Conservation (phyloP, 2,888 invertebrate genomes). For the Lithophane socia region DNA sequence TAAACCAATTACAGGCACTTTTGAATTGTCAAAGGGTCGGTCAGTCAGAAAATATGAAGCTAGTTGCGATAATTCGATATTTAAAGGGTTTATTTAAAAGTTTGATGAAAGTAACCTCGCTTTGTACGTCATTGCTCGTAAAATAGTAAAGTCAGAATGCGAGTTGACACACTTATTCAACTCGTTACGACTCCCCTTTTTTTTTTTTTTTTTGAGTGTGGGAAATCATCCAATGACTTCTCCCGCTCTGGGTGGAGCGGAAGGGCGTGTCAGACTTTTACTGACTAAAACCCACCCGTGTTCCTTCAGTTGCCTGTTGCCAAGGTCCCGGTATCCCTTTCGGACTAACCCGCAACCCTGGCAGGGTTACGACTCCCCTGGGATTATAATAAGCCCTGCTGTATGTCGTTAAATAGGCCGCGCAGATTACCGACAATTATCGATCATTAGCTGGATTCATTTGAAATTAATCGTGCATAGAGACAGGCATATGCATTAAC, state of each 20-base stretch:
- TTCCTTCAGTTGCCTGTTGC: no score
- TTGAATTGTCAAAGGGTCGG: no score
- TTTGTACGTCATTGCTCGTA: not conserved
- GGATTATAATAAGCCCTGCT: conserved; percentile 38
- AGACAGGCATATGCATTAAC: not conserved
- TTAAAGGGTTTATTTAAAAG: not conserved
- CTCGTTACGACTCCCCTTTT: conserved; percentile 24
- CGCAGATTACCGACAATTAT: conserved; percentile 53
- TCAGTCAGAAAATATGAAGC: no score
- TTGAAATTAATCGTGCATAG: conserved; percentile 36
- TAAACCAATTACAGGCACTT: no score
- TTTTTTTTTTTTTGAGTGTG: no score
- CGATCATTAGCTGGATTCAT: conserved; percentile 54
- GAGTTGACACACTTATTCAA: conserved; percentile 11
- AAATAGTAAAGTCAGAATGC: not conserved
- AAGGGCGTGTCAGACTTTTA: no score
- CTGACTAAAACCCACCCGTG: no score
- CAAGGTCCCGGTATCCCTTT: no score
- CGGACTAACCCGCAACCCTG: no score
- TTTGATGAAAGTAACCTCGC: not conserved
- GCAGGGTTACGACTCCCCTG: conserved; percentile 28
- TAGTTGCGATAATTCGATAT: no score
- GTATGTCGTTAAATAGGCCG: conserved; percentile 30
- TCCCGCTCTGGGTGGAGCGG: no score
- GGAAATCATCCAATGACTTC: no score